These are phyloP conservation scores for Smittia sp. DNA, from an alignment of 2,888 invertebrate genomes.

Conservation along the genomic window DNA sequence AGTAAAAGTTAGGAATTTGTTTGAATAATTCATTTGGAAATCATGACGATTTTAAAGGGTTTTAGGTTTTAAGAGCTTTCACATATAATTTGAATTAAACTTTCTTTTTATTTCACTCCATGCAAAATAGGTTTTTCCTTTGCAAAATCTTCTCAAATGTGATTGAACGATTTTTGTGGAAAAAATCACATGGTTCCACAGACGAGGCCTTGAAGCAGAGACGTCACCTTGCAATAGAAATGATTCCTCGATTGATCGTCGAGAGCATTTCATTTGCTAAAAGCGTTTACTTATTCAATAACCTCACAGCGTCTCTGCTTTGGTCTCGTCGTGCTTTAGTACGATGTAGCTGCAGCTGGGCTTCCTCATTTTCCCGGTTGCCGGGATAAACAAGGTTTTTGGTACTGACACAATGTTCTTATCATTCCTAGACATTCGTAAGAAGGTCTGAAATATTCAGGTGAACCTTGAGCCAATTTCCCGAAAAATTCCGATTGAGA, in stretches of 20 bases:
- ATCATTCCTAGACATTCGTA: too few species aligned
- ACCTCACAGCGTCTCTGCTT: background rate
- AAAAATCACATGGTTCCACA: conserved; percentile 73
- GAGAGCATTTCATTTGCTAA: too few species aligned
- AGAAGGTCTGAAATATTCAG: too few species aligned
- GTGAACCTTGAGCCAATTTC: too few species aligned
- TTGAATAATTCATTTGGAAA: background rate
- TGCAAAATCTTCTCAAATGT: conserved; percentile 18
- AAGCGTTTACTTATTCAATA: too few species aligned
- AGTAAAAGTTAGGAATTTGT: conserved; percentile 1
- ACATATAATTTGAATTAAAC: conserved; percentile 36
- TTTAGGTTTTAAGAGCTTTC: conserved; percentile 32
- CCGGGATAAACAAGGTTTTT: too few species aligned
- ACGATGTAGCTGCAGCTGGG: too few species aligned
- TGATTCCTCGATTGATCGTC: too few species aligned
- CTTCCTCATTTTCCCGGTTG: too few species aligned
- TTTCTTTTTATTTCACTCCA: conserved; percentile 57
- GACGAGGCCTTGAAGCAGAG: conserved; percentile 41
- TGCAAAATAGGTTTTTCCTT: conserved; percentile 79
- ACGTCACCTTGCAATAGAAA: background rate
- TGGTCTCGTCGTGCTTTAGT: background rate
- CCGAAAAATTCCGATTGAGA: too few species aligned
- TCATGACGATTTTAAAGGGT: background rate
- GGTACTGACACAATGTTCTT: too few species aligned
- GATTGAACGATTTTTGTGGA: conserved; percentile 46